These are phyloP conservation scores for Nymphalis polychloros DNA, from an alignment of 2,888 invertebrate genomes.

Conservation along the genomic window DNA sequence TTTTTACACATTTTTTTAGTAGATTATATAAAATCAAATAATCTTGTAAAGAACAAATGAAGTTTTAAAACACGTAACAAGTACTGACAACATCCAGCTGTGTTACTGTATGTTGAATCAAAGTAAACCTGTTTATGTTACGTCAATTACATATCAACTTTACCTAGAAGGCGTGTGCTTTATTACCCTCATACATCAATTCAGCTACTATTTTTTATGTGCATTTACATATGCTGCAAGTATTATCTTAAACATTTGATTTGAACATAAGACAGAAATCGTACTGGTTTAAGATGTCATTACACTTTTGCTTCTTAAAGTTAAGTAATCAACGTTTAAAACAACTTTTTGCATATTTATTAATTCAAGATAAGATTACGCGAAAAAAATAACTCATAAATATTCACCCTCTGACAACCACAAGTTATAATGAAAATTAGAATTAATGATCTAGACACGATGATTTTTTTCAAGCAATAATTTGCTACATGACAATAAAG, in stretches of 20 bases:
- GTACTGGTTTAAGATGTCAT: too few species aligned
- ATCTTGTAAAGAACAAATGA: neutral
- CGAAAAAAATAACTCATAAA: neutral
- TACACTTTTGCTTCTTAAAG: too few species aligned
- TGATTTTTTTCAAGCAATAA: neutral
- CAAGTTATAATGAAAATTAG: neutral
- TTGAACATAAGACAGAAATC: too few species aligned
- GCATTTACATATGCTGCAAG: neutral
- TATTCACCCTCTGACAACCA: neutral
- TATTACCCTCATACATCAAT: neutral
- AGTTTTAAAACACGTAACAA: neutral
- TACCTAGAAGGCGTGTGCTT: constrained; percentile 48
- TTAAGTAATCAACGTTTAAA: too few species aligned
- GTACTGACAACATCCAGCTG: constrained; percentile 24
- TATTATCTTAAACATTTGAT: too few species aligned
- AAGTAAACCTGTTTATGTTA: constrained; percentile 59
- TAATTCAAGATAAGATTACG: neutral
- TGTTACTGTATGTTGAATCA: constrained; percentile 40
- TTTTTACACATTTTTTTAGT: too few species aligned
- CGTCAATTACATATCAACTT: constrained; percentile 63
- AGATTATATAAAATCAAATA: neutral
- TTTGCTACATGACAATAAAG: constrained; percentile 9
- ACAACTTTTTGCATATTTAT: too few species aligned
- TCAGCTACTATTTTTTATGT: neutral
- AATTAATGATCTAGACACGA: neutral